Base-by-base conservation (phyloP, 1,140 invertebrate genomes). In the Linepithema humile region DNA sequence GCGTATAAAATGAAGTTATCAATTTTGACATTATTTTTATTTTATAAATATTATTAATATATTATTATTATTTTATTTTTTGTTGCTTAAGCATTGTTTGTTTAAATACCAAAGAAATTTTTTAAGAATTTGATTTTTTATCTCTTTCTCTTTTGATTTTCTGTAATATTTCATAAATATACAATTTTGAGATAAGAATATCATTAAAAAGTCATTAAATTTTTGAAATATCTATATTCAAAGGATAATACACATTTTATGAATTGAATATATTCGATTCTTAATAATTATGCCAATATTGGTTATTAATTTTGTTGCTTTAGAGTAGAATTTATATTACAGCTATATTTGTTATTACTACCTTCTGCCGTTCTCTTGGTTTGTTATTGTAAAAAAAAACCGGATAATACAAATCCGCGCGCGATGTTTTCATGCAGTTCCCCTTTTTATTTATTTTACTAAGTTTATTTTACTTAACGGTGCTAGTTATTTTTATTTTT, bases 371-470 rank as follows among this genome's bases (percentile, higher is more conserved):
- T 40, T 38, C 60, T 32, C 32, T 67, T 53, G 60, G 32, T 67
- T 67, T 78, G 35, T 78, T 69, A 55, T 40, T 69, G 23, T 7
- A 12, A 69, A 26, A 69, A 12, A 69, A 26, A 69, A 69, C 64
- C 40, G 35, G 10, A 59, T 55, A 55, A 69, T 55, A 67, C 20
- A 78, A 78, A 55, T 78, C 23, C 32, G 3, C 48, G 23, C 69
- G 29, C 45, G 43, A 50, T 65, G 43, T 26, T 78, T 78, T 53
- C 48, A 55, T 78, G 45, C 23, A 1, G 48, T 69, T 78, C 12
- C 29, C 48, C 32, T n/a, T 78, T 78, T 67, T 26, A 32, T 78
- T 77, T 64, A 67, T 67, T 78, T 64, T 65, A 64, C 40, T 75
- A 64, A 75, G 57, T 75, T 75, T 75, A 17, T 77, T 78, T 78